These are phyloP conservation scores for Pipistrellus kuhlii DNA, from an alignment of 2,797 vertebrate genomes.

Conservation along the genomic window DNA sequence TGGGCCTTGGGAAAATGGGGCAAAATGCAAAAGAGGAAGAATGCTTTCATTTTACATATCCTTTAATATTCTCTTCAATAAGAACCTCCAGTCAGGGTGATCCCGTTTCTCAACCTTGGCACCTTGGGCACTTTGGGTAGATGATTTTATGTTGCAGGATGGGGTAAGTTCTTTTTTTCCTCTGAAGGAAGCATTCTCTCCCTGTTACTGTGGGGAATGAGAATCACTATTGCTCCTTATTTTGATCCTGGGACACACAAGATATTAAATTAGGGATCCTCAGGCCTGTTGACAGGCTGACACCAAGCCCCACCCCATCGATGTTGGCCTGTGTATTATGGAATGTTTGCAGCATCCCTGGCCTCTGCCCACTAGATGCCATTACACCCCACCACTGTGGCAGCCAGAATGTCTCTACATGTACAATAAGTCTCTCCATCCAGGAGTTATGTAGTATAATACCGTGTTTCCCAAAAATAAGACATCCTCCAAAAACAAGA, in stretches of 20 bases:
- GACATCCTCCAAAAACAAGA: no score
- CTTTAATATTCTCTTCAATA: not conserved
- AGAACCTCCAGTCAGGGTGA: constrained; percentile 52
- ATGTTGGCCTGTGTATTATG: constrained; percentile 44
- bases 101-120: accelerated
- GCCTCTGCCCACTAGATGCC: not conserved
- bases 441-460: constrained; percentile 47
- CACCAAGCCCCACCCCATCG: constrained; percentile 47
- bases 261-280: constrained; percentile 82
- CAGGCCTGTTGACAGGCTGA: constrained; percentile 80
- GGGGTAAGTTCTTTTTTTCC: constrained; percentile 1
- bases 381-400: not conserved
- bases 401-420: not conserved
- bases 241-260: constrained; percentile 58
- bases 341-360: not conserved
- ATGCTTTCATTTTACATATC: constrained; percentile 50
- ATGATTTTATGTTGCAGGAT: not conserved
- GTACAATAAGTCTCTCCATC: not conserved
- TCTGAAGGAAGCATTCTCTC: not conserved
- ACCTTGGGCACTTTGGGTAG: not conserved
- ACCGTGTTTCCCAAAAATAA: no score
- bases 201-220: not conserved
- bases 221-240: not conserved
- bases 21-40: not conserved
- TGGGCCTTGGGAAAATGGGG: not conserved